Evolutionary conservation across 2,888 invertebrate species (phyloP).

Genomic region (Dryomyza anilis): DNA sequence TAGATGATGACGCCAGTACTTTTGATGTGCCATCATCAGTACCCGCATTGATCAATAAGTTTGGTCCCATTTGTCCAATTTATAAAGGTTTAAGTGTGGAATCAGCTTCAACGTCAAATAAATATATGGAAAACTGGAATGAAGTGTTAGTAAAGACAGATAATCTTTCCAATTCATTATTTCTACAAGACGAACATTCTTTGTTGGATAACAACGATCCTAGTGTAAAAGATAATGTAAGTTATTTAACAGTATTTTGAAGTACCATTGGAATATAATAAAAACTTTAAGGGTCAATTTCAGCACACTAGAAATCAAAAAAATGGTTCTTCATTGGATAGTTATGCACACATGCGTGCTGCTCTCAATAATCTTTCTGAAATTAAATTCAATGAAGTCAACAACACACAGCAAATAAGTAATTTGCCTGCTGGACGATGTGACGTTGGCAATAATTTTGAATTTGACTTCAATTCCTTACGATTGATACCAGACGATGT

Average conservation of each 20-base stretch:
- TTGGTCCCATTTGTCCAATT: conserved; percentile 71
- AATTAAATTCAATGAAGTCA: conserved; percentile 37
- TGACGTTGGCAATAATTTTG: conserved; percentile 30
- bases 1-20: conserved; percentile 68
- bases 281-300: not conserved
- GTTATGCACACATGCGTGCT: conserved; percentile 40
- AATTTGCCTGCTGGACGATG: not conserved
- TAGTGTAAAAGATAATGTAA: conserved; percentile 30
- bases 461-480: conserved; percentile 36
- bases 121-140: conserved; percentile 42
- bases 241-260: conserved; percentile 35
- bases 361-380: conserved; percentile 39
- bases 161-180: conserved; percentile 17
- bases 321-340: conserved; percentile 33
- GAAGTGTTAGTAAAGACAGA: conserved; percentile 36
- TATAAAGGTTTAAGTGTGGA: conserved; percentile 40
- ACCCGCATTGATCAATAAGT: conserved; percentile 65
- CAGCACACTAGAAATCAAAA: conserved; percentile 24
- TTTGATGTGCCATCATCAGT: conserved; percentile 66
- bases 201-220: conserved; percentile 27
- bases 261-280: not conserved
- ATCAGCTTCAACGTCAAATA: conserved; percentile 32
- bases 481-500: conserved; percentile 34
- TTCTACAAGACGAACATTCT: conserved; percentile 17
- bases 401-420: conserved; percentile 31